Evolutionary conservation across 2,888 invertebrate species (phyloP), one percentile per base, ranked within the genome.

Genomic region (Podotricha telesiphe): DNA sequence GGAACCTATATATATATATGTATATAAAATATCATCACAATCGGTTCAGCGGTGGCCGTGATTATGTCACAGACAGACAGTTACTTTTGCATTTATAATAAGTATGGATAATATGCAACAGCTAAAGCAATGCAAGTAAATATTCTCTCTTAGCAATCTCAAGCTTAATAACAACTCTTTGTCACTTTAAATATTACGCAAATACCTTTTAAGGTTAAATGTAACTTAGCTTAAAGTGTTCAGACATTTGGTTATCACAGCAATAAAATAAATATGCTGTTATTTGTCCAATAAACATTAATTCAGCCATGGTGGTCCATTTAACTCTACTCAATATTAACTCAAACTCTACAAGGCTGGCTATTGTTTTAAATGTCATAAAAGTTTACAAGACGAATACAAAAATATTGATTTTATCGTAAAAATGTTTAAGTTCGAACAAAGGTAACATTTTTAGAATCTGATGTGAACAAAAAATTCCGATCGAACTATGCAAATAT

Each of bases 401-500:
- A 67, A 67, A 65, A 66, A 47, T 62, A 2, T 20, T 19, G 48
- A 50, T 50, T 62, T 37, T 67, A 45, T 67, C 67, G 53, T 47
- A 62, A 28, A 20, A 51, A 50, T 42, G 50, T 59, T 8, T 66
- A 48, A 40, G 42, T 47, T 66, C n/a, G 40, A 55, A 65, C 68
- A 69, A 69, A 65, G 59, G 59, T 42, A 48, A 34, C 34, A 59
- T 62, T 67, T 62, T 40, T 67, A 40, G 45, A 40, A 53, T 53
- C 53, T 34, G 42, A 51, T 53, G 19, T 69, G 51, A 63, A 59
- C 58, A 28, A 51, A 63, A 63, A 55, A 71, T 64, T 71, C 66
- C 51, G 20, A 47, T 62, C 45, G 8, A 61, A 56, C 63, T 64
- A 72, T 68, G 72, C 72, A 72, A 72, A 72, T 72, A 72, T 50